Evolutionary conservation across 1,140 invertebrate species (phyloP), one percentile per base, ranked within the genome.

Genomic region (Papilio xuthus): DNA sequence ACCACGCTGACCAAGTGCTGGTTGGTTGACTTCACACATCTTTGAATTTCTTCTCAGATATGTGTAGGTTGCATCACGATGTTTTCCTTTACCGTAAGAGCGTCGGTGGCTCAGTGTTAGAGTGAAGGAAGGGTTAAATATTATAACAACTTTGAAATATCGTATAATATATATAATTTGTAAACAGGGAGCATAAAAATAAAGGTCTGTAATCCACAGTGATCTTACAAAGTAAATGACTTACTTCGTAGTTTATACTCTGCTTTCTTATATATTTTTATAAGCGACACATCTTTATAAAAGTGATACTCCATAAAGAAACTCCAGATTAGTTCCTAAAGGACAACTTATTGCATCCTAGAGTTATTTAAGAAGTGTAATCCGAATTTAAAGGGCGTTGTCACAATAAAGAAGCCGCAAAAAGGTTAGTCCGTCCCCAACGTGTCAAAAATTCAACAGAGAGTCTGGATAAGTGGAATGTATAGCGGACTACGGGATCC

Each of bases 381-480:
- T 88, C 78, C 86, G 85, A 89, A 90, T 90, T 90, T 92, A 92
- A 90, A 91, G 88, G 86, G 78, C 81, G 83, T 85, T 85, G 87
- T 83, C 86, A 86, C 83, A 89, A 83, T 92, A 91, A 91, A 91
- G 86, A 85, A 89, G 84, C 86, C 85, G 83, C 86, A 89, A 88
- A 91, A 92, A 90, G 88, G 87, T 81, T 85, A 89, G 85, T 85
- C 80, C 85, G 84, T 84, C 83, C 83, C 86, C 83, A 85, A 90
- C 88, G 87, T 92, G 91, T 92, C 92, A 92, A 94, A 94, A 93
- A 94, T 93, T 93, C 92, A 92, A 88, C 89, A 91, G 89, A 90
- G 84, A 85, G 84, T 84, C 83, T 83, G 90, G 90, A 89, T 93
- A 93, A 92, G 92, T 91, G 92, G 89, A 92, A 93, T 92, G 85